Base-by-base conservation (phyloP, 2,888 invertebrate genomes). In the Trypoxylon attenuatum region DNA sequence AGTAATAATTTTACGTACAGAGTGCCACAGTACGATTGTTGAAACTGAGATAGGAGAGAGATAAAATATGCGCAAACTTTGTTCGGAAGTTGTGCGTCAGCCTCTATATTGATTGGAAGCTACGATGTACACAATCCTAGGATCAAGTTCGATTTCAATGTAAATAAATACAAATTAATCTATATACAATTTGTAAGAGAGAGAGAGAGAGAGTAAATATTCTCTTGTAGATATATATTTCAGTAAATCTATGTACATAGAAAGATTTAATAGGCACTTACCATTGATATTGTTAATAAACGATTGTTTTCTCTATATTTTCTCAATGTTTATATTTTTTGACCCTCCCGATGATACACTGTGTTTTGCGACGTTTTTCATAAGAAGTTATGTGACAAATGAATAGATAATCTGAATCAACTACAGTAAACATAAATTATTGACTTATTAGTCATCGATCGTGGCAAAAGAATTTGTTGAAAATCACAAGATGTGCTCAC, bases 1-100 rank as follows among this genome's bases (percentile, higher is more conserved):
- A 94, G 94, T 87, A 91, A 96, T 88, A 96, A 97, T 87, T 92
- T 92, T 81, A 96, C 96, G 0, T 96, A 92, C 87, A 90, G 93
- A 78, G 90, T 94, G 69, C 93, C 93, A 29, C 93, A 94, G 83
- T 91, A 92, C 60, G 94, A 95, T 85, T 95, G 94, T 94, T 91
- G 89, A 86, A 39, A 22, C 58, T 52, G 23, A 52, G 38, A 10
- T 21, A 18, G 22, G n/a, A 38, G 15, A 42, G 56, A 25, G n/a
- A 53, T 65, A 39, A 42, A n/a, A n/a, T n/a, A n/a, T n/a, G n/a
- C n/a, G n/a, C n/a, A n/a, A n/a, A 50, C 4, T 19, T 38, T 52
- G 50, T 45, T 21, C 59, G 29, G 23, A 45, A 63, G 61, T 55
- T 47, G 66, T 69, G 33, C 13, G 54, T 65, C 60, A 65, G 60